Evolutionary conservation across 2,113 vertebrate species (phyloP).

Genomic region (Larimichthys crocea): DNA sequence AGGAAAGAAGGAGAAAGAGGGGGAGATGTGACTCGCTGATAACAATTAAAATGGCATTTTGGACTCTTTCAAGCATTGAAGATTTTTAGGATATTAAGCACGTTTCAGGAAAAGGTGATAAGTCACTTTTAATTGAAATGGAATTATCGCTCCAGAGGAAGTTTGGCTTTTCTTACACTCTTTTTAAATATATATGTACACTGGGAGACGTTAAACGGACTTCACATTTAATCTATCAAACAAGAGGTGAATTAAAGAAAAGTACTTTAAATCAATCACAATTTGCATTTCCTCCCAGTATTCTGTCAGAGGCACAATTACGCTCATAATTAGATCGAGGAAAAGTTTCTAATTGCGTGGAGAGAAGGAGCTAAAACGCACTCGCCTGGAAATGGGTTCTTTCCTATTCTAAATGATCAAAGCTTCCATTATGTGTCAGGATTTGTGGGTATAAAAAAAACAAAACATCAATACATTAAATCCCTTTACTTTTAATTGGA

Average conservation of each 20-base stretch:
- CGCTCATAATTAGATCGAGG: conserved; percentile 93
- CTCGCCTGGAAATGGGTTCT: conserved; percentile 91
- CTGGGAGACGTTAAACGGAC: conserved; percentile 30
- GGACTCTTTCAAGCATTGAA: conserved; percentile 97
- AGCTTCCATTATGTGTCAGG: conserved; percentile 75
- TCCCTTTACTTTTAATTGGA: conserved; percentile 88
- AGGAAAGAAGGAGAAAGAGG: conserved; percentile 21
- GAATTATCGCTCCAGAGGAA: conserved; percentile 97
- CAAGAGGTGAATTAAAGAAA: conserved; percentile 90
- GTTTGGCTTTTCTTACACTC: conserved; percentile 95
- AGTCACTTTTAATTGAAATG: conserved; percentile 99
- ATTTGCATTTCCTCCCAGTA: conserved; percentile 81
- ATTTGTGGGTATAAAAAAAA: conserved; percentile 72
- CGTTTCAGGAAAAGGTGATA: conserved; percentile 98
- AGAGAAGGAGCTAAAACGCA: conserved; percentile 58
- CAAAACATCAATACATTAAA: conserved; percentile 63
- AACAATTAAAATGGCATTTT: conserved; percentile 98
- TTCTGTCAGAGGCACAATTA: conserved; percentile 93
- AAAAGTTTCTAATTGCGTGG: conserved; percentile 86
- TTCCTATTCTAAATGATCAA: conserved; percentile 91
- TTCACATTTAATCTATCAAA: conserved; percentile 84
- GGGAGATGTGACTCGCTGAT: conserved; percentile 90
- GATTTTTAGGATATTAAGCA: conserved; percentile 98
- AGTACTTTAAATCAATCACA: conserved; percentile 93
- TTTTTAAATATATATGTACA: conserved; percentile 87